phyloP scores from a whole-genome alignment of 2,113 vertebrate genomes.

The Dromas ardeola region DNA sequence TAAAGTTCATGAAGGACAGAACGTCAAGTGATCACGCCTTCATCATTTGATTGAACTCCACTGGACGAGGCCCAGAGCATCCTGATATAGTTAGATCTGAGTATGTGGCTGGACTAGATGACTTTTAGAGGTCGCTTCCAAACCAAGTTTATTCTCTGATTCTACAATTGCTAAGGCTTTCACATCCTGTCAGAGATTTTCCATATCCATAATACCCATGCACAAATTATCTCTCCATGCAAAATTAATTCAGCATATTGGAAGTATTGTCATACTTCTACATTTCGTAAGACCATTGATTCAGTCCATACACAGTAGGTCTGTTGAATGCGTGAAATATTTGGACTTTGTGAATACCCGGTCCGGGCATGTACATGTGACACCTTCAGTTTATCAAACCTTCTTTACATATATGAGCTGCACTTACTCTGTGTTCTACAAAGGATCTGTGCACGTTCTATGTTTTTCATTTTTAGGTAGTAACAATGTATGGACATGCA shows the following conservation, averaged over 20 bases:
- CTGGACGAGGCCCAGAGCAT: not conserved
- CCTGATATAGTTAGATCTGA: not conserved
- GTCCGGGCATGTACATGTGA: accelerated
- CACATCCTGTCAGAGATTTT: not conserved
- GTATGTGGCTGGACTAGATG: not conserved
- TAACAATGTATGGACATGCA: not conserved
- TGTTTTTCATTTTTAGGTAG: not conserved
- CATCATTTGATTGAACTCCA: not conserved
- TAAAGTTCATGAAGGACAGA: not conserved
- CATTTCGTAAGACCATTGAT: not conserved
- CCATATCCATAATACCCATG: not conserved
- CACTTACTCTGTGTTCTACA: not conserved
- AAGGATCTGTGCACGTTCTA: not conserved
- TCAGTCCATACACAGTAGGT: not conserved
- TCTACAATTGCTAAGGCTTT: not conserved
- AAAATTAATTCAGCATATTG: not conserved
- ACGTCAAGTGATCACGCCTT: not conserved
- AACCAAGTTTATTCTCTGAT: not conserved
- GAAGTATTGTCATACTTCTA: not conserved
- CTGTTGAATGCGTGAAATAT: not conserved
- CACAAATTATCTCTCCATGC: not conserved
- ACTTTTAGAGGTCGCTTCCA: not conserved
- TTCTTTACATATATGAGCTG: not conserved
- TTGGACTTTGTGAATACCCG: not conserved
- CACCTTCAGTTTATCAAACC: not conserved